Base-by-base conservation (phyloP, 2,888 invertebrate genomes). In the Liodrosophila aerea region DNA sequence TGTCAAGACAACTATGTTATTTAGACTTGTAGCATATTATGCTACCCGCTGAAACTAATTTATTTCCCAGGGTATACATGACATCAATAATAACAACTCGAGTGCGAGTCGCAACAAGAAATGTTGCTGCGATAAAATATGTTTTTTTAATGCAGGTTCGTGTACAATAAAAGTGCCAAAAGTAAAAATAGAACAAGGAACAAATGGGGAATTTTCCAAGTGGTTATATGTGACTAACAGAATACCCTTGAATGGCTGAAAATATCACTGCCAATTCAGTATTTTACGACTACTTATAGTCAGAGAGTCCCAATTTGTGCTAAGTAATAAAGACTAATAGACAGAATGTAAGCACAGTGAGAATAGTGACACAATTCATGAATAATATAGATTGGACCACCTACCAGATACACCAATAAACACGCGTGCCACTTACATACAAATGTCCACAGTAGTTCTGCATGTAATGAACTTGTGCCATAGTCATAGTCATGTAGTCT, bases 111-210 rank as follows among this genome's bases (percentile, higher is more conserved):
- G 30, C 30, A 58, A 60, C 54, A 58, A 58, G 54, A 34, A 39
- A 49, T 52, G 53, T 66, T 43, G 37, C 62, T 43, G 65, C 62
- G 41, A 83, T 76, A 76, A 83, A 80, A 70, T 68, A 75, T 80
- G 75, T 77, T 73, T 83, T 78, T 83, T 69, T 74, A 81, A 84
- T 72, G 69, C 71, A 78, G 60, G 40, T 64, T 58, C 61, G 59
- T 76, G 74, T 78, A 81, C 76, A 63, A 66, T 76, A 56, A 76
- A 77, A 71, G 69, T 66, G 64, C 67, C 60, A 67, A 56, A 73
- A 65, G 64, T 60, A 46, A 69, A 63, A 74, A 47, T 45, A 66
- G 15, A 33, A 45, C 7, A 46, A 18, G 36, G 34, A 39, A 29
- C 8, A 47, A 16, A 34, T 16, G 34, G 11, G 1, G 22, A 13